Evolutionary conservation across 2,888 invertebrate species (phyloP), one percentile per base, ranked within the genome.

Genomic region (Scaptomyza parva): DNA sequence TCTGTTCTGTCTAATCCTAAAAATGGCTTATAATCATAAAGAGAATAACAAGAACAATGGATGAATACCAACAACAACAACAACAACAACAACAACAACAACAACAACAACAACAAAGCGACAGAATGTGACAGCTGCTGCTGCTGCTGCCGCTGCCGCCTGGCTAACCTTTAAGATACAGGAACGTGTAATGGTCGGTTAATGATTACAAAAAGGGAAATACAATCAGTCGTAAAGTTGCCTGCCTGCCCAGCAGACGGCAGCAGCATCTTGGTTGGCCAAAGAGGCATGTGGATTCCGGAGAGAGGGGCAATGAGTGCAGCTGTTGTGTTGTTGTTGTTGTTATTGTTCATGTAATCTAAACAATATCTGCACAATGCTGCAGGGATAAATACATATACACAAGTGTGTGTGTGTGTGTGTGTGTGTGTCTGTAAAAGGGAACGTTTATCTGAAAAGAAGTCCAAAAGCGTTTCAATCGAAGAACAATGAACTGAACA

Each of bases 301-400:
- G n/a, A n/a, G n/a, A 17, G 47, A 50, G 69, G 17, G 39, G 39
- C 44, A 60, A 51, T 41, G 26, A 47, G 63, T 61, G 78, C 78
- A 62, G 78, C 75, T 67, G 76, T 63, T 71, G 63, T 61, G 78
- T 73, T 60, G 78, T 70, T 67, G 76, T 63, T 71, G 60, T 67
- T 71, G 58, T 22, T 71, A 57, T 67, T 71, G 54, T 67, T 63
- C 74, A 61, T 86, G 71, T 80, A 88, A 86, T 75, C 85, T 80
- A 88, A 86, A 88, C 84, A 84, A 86, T 88, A 86, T 81, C 75
- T 86, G 84, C 63, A 51, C 71, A 73, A 28, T 35, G 55, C 58
- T 43, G 62, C 57, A 55, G 55, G 41, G 35, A 26, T 53, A 28
- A 14, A 45, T 45, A 24, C 12, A 33, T 22, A n/a, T 14, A 18